Conservation (phyloP, 2,888 invertebrate genomes). For the Dryadula phaetusa region DNA sequence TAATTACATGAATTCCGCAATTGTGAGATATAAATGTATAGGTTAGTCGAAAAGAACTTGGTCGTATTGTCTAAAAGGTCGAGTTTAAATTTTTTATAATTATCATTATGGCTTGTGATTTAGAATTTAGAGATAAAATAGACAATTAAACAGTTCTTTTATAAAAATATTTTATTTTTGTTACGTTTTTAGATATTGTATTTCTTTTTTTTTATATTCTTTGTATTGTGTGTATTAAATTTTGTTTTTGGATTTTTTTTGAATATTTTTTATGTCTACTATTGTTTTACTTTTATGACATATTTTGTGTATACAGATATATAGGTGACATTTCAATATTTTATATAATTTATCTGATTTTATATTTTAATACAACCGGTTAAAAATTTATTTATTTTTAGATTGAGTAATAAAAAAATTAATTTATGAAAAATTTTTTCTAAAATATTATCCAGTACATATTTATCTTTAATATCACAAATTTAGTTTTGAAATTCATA, state of each 20-base stretch:
- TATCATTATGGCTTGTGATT: slow-evolving; percentile 23
- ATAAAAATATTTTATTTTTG: slow-evolving; percentile 1
- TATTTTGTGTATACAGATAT: too few relatives aligned
- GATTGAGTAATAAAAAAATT: too few relatives aligned
- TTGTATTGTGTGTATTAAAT: background rate
- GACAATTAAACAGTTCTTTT: background rate
- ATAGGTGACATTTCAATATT: too few relatives aligned
- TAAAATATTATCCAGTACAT: too few relatives aligned
- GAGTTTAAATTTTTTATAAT: slow-evolving; percentile 11
- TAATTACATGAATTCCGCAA: background rate
- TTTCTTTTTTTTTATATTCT: slow-evolving; percentile 2
- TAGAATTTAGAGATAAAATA: slow-evolving; percentile 23
- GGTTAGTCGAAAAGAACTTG: background rate
- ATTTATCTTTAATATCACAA: background rate
- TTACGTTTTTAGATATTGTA: background rate
- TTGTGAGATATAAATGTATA: background rate
- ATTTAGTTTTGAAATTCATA: background rate
- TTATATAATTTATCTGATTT: too few relatives aligned
- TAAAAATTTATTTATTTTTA: too few relatives aligned
- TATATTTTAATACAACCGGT: too few relatives aligned
- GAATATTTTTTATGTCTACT: background rate
- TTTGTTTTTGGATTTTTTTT: background rate
- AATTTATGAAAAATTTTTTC: too few relatives aligned
- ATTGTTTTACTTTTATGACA: background rate
- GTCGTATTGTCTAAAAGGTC: background rate